Conservation (phyloP, 2,888 invertebrate species). For the Xestia xanthographa region DNA sequence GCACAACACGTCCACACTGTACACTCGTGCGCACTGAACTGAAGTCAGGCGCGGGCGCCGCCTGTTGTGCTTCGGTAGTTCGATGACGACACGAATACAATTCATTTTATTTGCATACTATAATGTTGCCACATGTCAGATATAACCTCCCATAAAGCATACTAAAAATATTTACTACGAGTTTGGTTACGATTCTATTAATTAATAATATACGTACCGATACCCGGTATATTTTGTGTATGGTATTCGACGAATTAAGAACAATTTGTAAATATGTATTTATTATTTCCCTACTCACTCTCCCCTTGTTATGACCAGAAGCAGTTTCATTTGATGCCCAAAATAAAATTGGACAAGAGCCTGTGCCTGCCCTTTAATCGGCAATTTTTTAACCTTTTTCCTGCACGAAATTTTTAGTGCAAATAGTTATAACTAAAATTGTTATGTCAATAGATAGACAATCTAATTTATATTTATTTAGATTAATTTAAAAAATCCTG, state of each 20-base stretch:
- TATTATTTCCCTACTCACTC: not conserved
- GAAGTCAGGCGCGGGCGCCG: constrained; percentile 45
- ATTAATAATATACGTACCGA: not conserved
- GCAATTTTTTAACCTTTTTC: not conserved
- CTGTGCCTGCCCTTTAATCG: not conserved
- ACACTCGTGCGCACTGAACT: constrained; percentile 75
- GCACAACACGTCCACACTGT: constrained; percentile 58
- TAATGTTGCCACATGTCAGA: constrained; percentile 46
- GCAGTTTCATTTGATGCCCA: not conserved
- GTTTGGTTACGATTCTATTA: not conserved
- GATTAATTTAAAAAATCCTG: not conserved
- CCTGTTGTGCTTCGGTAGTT: constrained; percentile 20
- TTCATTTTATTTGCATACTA: constrained; percentile 30
- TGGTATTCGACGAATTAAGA: not conserved
- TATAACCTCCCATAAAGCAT: constrained; percentile 11
- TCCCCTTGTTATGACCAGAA: not conserved
- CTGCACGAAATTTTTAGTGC: not conserved
- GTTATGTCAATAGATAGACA: not conserved
- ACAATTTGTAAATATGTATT: not conserved
- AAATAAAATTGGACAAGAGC: not conserved
- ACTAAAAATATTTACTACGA: not conserved
- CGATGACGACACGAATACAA: constrained; percentile 41
- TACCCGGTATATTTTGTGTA: not conserved
- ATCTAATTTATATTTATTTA: no score
- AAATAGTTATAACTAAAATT: not conserved